Percentiles rank a stretch among this genome's conserved stretches.
These are phyloP conservation scores for Boloria euphrosyne DNA, from an alignment of 2,888 invertebrate species.

Conservation along the genomic window DNA sequence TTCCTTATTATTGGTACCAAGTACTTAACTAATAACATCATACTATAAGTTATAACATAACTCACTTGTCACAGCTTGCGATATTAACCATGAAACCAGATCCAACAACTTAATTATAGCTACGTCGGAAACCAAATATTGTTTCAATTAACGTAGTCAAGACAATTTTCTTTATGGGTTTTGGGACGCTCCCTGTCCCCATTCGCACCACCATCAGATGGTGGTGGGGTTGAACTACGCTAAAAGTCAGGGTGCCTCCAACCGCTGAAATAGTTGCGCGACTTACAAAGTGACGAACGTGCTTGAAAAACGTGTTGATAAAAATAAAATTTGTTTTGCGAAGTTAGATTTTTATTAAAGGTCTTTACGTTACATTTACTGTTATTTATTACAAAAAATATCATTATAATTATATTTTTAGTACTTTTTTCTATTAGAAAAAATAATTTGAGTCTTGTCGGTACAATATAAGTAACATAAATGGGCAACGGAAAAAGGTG, in stretches of 20 bases:
- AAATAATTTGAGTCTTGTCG: neutral
- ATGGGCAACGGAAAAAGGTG: conserved; percentile 14
- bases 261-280: conserved; percentile 58
- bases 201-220: conserved; percentile 65
- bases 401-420: neutral
- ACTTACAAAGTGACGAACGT: conserved; percentile 61
- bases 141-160: conserved; percentile 72
- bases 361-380: neutral
- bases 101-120: conserved; percentile 50
- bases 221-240: conserved; percentile 59
- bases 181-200: conserved; percentile 77
- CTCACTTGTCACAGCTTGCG: neutral
- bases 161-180: conserved; percentile 77
- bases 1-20: no score
- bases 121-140: conserved; percentile 62
- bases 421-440: neutral
- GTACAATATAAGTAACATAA: neutral
- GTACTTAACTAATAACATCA: no score
- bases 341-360: no score
- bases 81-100: conserved; percentile 34
- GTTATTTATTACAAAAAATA: neutral
- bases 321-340: neutral
- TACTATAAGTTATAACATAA: neutral
- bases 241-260: conserved; percentile 52
- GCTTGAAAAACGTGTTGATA: conserved; percentile 31